Percentiles rank a stretch among this genome's conserved stretches.
phyloP scores from a whole-genome alignment of 2,797 vertebrate genomes.

The Anguilla obscura region DNA sequence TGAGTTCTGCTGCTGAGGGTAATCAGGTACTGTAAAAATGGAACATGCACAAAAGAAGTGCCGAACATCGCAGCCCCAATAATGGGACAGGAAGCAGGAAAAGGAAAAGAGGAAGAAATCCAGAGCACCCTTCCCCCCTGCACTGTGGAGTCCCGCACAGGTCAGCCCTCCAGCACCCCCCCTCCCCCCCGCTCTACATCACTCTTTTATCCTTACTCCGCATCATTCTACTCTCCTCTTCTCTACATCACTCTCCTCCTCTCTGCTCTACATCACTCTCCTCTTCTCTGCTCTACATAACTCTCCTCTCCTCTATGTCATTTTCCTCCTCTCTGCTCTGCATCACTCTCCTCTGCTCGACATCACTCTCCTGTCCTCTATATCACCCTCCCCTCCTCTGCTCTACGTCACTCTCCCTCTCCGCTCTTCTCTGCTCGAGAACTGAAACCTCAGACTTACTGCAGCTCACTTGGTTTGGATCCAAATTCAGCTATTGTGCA shows the following conservation, averaged over 20 bases:
- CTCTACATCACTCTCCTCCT: neutral
- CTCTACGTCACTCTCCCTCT: neutral
- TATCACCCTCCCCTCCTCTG: neutral
- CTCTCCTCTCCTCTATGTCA: no score
- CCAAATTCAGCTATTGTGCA: neutral
- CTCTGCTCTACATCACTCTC: neutral
- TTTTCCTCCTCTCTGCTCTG: neutral
- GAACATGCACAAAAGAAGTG: neutral
- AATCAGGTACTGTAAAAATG: neutral
- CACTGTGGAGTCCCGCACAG: neutral
- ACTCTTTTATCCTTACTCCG: neutral
- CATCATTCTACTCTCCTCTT: neutral
- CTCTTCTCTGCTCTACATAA: neutral
- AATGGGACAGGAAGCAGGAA: neutral
- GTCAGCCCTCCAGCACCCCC: neutral
- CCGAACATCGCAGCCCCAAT: neutral
- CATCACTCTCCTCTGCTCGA: neutral
- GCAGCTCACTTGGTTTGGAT: neutral
- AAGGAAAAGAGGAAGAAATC: neutral
- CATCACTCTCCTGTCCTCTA: neutral
- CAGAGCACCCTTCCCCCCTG: no score
- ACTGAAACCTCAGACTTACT: neutral
- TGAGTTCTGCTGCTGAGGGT: neutral
- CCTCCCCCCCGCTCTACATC: neutral
- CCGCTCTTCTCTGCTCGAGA: neutral